These are phyloP conservation scores for Palythoa heliodiscus DNA, from an alignment of 92 coral and sea anemone genomes.

Conservation along the genomic window DNA sequence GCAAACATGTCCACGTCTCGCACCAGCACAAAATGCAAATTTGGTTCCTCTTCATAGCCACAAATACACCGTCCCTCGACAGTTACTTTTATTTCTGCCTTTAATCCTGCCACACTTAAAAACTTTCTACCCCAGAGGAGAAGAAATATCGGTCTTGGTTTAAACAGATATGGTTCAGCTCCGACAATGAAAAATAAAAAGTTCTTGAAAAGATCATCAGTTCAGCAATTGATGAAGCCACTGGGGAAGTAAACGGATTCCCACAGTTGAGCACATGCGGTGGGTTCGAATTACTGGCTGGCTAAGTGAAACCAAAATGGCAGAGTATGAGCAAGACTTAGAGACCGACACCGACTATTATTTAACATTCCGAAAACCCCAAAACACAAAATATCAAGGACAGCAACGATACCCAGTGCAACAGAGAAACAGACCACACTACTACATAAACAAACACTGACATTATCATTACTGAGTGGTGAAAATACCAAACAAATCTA, in stretches of 20 bases:
- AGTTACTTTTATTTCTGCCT: conserved; percentile 2
- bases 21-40: conserved; percentile 7
- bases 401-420: too few species aligned
- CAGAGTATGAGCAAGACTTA: too few species aligned
- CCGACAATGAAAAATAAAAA: not conserved
- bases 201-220: not conserved
- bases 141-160: not conserved
- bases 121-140: conserved; percentile 2
- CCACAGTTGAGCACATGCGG: conserved; percentile 2
- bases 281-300: not conserved
- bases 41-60: not conserved
- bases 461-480: too few species aligned
- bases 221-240: too few species aligned
- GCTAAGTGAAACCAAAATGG: too few species aligned
- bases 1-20: not conserved
- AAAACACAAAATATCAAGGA: too few species aligned
- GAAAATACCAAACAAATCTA: not conserved
- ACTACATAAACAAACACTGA: too few species aligned
- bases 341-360: too few species aligned
- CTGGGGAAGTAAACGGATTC: not conserved
- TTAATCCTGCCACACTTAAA: not conserved
- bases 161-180: not conserved
- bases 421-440: too few species aligned
- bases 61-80: conserved; percentile 13
- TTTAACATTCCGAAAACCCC: too few species aligned